Evolutionary conservation across 2,797 vertebrate species (phyloP).

Genomic region (Emys orbicularis): DNA sequence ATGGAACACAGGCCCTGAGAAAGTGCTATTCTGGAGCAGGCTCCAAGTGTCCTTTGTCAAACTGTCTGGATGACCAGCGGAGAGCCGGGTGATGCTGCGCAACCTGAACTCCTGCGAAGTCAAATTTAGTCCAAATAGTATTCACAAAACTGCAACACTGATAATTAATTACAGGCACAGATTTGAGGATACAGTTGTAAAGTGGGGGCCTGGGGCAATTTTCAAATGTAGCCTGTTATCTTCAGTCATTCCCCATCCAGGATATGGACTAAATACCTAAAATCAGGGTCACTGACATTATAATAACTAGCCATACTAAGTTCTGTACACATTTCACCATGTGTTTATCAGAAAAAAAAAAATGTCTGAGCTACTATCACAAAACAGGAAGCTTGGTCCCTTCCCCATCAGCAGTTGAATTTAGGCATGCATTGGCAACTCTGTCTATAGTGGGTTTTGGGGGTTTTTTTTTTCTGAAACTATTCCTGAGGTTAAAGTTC

Average conservation of each 20-base stretch:
- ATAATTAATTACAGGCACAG: background rate
- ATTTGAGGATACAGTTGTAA: background rate
- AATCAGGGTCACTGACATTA: background rate
- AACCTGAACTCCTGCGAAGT: background rate
- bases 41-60: background rate
- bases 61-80: background rate
- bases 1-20: background rate
- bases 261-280: background rate
- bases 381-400: background rate
- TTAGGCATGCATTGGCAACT: background rate
- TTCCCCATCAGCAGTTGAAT: background rate
- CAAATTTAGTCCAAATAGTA: background rate
- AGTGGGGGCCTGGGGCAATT: background rate
- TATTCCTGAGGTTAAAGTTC: background rate
- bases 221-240: background rate
- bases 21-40: background rate
- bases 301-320: background rate
- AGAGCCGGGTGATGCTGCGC: background rate
- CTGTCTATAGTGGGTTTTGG: background rate
- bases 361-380: background rate
- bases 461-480: background rate
- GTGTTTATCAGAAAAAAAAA: background rate
- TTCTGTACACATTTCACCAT: background rate
- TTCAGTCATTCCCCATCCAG: background rate
- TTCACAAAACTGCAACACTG: background rate